Percentiles rank a stretch among this genome's conserved stretches.
These are phyloP conservation scores for Ascidia mentula DNA, from an alignment of 23 tunicate genomes.

Conservation along the genomic window DNA sequence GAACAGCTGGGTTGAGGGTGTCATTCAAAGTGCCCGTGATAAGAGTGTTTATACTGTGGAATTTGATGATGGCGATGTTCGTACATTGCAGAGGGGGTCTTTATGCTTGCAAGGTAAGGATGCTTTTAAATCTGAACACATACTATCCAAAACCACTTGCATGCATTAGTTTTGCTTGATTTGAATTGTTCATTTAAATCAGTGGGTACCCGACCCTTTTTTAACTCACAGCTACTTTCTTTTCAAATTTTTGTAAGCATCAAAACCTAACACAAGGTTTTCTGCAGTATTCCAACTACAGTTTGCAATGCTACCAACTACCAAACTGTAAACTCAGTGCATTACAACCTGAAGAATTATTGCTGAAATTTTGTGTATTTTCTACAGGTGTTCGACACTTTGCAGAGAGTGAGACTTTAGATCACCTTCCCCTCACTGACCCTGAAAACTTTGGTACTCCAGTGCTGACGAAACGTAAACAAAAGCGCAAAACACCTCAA, in stretches of 20 bases:
- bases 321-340: no score
- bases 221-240: no score
- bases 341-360: no score
- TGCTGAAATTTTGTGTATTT: not conserved
- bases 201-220: no score
- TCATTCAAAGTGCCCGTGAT: constrained; percentile 61
- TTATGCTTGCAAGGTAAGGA: constrained; percentile 78
- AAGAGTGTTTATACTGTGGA: constrained; percentile 86
- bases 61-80: constrained; percentile 96
- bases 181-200: no score
- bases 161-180: no score
- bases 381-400: constrained; percentile 83
- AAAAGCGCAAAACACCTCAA: constrained; percentile 48
- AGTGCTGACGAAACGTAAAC: constrained; percentile 60
- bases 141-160: no score
- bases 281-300: no score
- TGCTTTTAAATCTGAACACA: not conserved
- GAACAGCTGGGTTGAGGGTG: constrained; percentile 52
- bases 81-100: constrained; percentile 71
- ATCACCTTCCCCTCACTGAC: constrained; percentile 87
- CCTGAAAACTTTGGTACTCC: constrained; percentile 97
- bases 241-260: no score
- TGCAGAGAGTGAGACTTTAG: constrained; percentile 85
- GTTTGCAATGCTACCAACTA: no score
- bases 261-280: no score